Base-by-base conservation (phyloP, 2,888 invertebrate species). In the Catocala sponsa region DNA sequence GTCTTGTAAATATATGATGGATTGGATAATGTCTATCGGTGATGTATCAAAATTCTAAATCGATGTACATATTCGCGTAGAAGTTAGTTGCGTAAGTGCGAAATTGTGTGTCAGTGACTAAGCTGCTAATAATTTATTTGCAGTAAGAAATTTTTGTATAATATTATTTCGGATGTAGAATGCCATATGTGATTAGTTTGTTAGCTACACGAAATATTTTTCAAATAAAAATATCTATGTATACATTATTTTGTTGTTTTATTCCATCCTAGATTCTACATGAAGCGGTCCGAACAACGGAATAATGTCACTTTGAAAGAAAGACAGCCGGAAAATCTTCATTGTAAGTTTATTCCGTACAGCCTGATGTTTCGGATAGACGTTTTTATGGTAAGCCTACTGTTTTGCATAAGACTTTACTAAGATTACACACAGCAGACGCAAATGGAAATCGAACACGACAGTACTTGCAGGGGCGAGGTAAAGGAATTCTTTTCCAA, bases 191-290 rank as follows among this genome's bases (percentile, higher is more conserved):
- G 84, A 88, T 86, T 88, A 88, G 88, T 84, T 83, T 76, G 66
- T 84, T 87, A 86, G 86, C 81, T 82, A 86, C 85, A 87, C 81
- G 86, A 88, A 88, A 82, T 87, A 88, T 87, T 88, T 88, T 88
- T 88, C 84, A 88, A 88, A 88, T 88, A 88, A 88, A 88, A 88
- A 86, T 87, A 87, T 87, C 86, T 87, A 88, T 87, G 83, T 88
- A 87, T 87, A 87, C 84, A 87, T 82, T 66, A 67, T 54, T 69
- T 44, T 52, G 60, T 80, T 80, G 82, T 86, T 86, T 86, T 77
- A 83, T 86, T 86, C 67, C 12, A n/a, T 38, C 4, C 10, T 25
- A 25, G n/a, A n/a, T n/a, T n/a, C n/a, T n/a, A n/a, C 25, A 4
- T 25, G 25, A 25, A 25, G 4, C 2, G 2, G 25, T 25, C 25